Percentiles rank a stretch among this genome's conserved stretches.
phyloP scores from a whole-genome alignment of 2,797 vertebrate species.

The Tenualosa ilisha region DNA sequence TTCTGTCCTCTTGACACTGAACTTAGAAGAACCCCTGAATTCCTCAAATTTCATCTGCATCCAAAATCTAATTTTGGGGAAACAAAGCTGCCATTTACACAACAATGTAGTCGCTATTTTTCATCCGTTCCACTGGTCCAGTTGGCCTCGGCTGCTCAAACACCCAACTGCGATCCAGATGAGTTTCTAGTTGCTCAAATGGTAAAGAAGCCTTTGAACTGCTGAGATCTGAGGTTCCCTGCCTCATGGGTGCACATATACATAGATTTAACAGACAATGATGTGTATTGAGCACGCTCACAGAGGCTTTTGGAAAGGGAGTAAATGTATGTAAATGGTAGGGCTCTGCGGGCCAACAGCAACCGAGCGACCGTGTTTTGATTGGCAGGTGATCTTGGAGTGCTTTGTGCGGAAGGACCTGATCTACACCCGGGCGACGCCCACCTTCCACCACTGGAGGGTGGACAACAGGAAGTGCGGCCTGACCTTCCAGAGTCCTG shows the following conservation, averaged over 20 bases:
- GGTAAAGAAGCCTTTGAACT: slow-evolving; percentile 13
- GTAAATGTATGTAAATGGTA: slow-evolving; percentile 10
- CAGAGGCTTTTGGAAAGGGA: not conserved
- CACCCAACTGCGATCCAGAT: not conserved
- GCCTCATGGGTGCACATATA: not conserved
- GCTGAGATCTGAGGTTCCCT: not conserved
- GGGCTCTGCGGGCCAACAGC: not conserved
- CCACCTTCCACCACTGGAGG: slow-evolving; percentile 98
- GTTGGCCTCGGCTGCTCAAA: slow-evolving; percentile 21
- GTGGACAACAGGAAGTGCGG: slow-evolving; percentile 95
- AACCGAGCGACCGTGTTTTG: slow-evolving; percentile 30
- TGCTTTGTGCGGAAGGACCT: slow-evolving; percentile 96
- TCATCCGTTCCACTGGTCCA: not conserved
- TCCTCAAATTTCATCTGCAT: not conserved
- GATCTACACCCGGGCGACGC: slow-evolving; percentile 95
- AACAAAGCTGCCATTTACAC: not conserved
- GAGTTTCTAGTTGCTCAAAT: slow-evolving; percentile 1
- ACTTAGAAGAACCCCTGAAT: not conserved
- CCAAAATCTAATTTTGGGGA: not conserved
- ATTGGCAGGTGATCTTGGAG: slow-evolving; percentile 90
- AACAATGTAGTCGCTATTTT: not conserved
- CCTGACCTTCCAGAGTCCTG: slow-evolving; percentile 95
- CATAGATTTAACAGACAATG: not conserved
- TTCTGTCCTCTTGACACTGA: not conserved
- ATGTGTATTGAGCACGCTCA: not conserved